Base-by-base conservation (phyloP, 2,113 vertebrate genomes). In the Mesitornis unicolor region DNA sequence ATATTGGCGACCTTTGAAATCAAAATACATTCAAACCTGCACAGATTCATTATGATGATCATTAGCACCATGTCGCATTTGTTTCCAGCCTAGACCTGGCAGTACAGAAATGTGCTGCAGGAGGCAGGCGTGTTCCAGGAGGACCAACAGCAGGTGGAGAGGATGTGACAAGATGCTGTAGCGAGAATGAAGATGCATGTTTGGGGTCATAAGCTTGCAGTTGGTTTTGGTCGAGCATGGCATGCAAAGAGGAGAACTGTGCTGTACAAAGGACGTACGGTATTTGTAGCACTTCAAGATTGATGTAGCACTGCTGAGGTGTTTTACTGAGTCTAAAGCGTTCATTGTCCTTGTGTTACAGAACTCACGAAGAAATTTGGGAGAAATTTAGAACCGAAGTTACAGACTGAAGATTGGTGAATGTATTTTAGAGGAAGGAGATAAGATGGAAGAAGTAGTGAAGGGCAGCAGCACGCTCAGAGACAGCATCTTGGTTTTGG, bases 371-470 rank as follows among this genome's bases (percentile, higher is more conserved):
- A 82, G 60, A 63, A 67, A 43, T 45, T 10, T 31, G 45, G 36
- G 48, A 80, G 63, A 57, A 77, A 73, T 84, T 78, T 43, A 29
- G 67, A 25, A 38, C 64, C 29, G 29, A 83, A 20, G 33, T 25
- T 85, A 60, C 89, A 82, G n/a, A 21, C 38, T 42, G 26, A 38
- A 45, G 35, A 36, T 33, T 9, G 28, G 14, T 29, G 22, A 38
- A 42, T 4, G 1, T 68, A 17, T 79, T 85, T 60, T 48, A 45
- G 50, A 77, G 59, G 29, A 65, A 85, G 16, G 31, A 74, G 31
- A 11, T 26, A 43, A 51, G 1, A 0, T n/a, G 47, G 35, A 79
- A 65, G n/a, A 36, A 60, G 21, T 38, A 36, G 33, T 0, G 0
- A 82, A 3, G 7, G 33, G 43, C 28, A 47, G 43, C 51, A 79